These are phyloP conservation scores for Cliona cf. orientalis DNA, from an alignment of 37 sponge, comb jelly and placozoan genomes.

Conservation along the genomic window DNA sequence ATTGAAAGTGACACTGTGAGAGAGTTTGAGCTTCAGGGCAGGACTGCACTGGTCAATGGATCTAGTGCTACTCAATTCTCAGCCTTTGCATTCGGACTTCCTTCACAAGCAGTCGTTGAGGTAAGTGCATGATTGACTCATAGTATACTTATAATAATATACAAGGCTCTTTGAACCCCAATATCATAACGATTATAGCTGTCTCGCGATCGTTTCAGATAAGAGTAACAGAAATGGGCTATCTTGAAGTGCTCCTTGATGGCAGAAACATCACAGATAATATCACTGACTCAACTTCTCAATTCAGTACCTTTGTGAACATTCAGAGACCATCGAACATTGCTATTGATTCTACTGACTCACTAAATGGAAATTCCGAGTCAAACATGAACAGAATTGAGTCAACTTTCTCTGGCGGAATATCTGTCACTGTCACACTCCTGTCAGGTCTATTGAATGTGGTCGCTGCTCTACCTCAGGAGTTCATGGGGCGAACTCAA, in stretches of 20 bases:
- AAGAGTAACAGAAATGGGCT: neutral
- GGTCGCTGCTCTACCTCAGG: conserved; percentile 26
- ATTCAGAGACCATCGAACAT: conserved; percentile 30
- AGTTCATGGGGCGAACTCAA: conserved; percentile 33
- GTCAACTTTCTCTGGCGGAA: conserved; percentile 44
- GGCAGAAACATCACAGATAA: conserved; percentile 29
- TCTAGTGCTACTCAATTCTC: conserved; percentile 58
- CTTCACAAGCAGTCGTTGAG: neutral
- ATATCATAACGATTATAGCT: too few species aligned
- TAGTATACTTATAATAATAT: neutral
- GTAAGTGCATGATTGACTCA: conserved; percentile 3
- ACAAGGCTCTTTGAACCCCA: too few species aligned
- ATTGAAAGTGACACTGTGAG: neutral
- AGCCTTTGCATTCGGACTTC: conserved; percentile 45
- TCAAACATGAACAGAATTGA: neutral
- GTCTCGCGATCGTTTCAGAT: too few species aligned
- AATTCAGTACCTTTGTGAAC: neutral
- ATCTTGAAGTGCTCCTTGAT: conserved; percentile 18
- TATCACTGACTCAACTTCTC: conserved; percentile 22
- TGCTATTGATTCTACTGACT: too few species aligned
- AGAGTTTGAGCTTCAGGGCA: conserved; percentile 51
- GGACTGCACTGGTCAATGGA: conserved; percentile 15
- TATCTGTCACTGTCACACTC: conserved; percentile 10
- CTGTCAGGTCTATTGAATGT: conserved; percentile 8
- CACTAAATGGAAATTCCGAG: too few species aligned